Percentiles rank a stretch among this genome's conserved stretches.
These are phyloP conservation scores for Mayetiola destructor DNA, from an alignment of 2,888 invertebrate species.

Conservation along the genomic window DNA sequence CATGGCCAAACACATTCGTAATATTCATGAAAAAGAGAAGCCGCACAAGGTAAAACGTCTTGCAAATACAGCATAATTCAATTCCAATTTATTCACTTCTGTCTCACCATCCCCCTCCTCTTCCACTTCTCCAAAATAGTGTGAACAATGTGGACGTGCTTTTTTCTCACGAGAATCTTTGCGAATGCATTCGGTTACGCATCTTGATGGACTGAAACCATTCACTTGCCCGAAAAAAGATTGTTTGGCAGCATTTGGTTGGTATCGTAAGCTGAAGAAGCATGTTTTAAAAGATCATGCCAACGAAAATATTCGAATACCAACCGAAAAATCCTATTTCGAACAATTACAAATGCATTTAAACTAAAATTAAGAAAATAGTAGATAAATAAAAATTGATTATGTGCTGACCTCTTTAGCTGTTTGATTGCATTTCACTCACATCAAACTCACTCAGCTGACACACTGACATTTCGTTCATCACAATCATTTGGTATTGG, in stretches of 20 bases:
- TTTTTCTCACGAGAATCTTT: constrained; percentile 20
- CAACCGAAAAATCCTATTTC: constrained; percentile 19
- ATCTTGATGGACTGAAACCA: constrained; percentile 19
- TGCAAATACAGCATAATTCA: background rate
- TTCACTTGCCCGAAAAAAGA: constrained; percentile 17
- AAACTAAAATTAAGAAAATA: background rate
- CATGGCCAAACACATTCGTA: constrained; percentile 19
- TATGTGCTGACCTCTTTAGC: background rate
- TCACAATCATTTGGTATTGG: background rate
- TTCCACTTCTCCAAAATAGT: no score
- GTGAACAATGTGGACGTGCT: constrained; percentile 18
- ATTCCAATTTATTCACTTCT: background rate
- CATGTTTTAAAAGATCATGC: constrained; percentile 19
- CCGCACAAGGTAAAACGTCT: constrained; percentile 18
- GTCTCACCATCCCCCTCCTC: background rate
- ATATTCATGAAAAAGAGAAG: constrained; percentile 20
- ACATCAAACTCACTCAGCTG: constrained; percentile 10
- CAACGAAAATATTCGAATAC: constrained; percentile 17
- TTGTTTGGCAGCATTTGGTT: constrained; percentile 19
- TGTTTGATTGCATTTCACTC: background rate
- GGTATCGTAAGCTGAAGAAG: constrained; percentile 20
- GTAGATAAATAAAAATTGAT: background rate
- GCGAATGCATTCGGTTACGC: constrained; percentile 20
- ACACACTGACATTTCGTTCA: background rate
- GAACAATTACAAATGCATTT: constrained; percentile 6